Evolutionary conservation across 1,140 invertebrate species (phyloP), one percentile per base, ranked within the genome.

Genomic region (Aphaenogaster floridana): DNA sequence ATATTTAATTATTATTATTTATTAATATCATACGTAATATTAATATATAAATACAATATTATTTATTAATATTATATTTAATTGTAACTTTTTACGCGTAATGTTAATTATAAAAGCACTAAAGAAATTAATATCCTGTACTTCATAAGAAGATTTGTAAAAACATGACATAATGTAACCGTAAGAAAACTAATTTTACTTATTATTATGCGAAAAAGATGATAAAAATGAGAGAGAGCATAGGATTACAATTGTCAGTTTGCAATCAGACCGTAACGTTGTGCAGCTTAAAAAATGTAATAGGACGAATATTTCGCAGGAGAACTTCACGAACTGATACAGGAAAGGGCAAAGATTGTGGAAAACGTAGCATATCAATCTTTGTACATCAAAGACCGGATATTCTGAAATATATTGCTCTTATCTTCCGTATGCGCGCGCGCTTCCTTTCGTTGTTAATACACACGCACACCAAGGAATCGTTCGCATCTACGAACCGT

Each of bases 401-500:
- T 86, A 87, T 86, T 88, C 45, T 74, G 52, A 89, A 92, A 91
- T 84, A 80, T 92, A 90, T 92, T 92, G 88, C 79, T 90, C 91
- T 90, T 88, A 88, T 89, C 85, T 86, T 76, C 9, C 45, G 48
- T 42, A 34, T 39, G 54, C 21, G n/a, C 39, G 57, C 48, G n/a
- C 61, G 52, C 61, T 86, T 54, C 63, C 34, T 81, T 86, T 52
- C 36, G 50, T 81, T 57, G 64, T 66, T 68, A 78, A 87, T 89
- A 63, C 15, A 34, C 42, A 42, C 66, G 5, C 17, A 48, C 28
- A 13, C 64, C 42, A 68, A 76, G 76, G 59, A 42, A 48, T 8
- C 66, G 57, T 76, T 28, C 28, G 77, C 61, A 83, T 74, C 61
- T 69, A 36, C 59, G 52, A 86, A 64, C 83, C 45, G 69, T 78